phyloP scores from a whole-genome alignment of 2,797 vertebrate genomes.

The Telmatherina bonti region DNA sequence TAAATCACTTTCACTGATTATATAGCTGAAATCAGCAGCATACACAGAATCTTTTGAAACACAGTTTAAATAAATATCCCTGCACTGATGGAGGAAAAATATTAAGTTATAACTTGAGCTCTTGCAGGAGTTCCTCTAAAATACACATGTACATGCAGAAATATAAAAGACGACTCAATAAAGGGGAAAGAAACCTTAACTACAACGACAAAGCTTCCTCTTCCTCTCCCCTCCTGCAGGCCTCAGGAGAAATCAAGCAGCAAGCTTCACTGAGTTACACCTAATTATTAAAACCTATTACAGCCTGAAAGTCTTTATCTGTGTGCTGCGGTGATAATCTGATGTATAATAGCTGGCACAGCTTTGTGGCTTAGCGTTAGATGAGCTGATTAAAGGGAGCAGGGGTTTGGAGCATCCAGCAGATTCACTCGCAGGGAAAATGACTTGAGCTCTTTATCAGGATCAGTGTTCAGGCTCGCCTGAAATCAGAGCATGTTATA shows the following conservation, averaged over 20 bases:
- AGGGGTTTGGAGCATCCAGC: background rate
- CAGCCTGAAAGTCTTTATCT: slow-evolving; percentile 33
- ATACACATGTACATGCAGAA: too few species aligned
- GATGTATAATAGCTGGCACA: slow-evolving; percentile 27
- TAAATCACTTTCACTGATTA: too few species aligned
- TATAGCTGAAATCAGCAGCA: too few species aligned
- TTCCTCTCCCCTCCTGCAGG: too few species aligned
- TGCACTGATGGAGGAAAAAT: too few species aligned
- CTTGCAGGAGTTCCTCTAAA: too few species aligned
- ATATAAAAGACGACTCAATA: too few species aligned
- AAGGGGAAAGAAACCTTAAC: too few species aligned
- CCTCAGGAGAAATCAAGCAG: slow-evolving; percentile 19
- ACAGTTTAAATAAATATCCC: too few species aligned
- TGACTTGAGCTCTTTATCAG: slow-evolving; percentile 1
- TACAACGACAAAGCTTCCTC: too few species aligned
- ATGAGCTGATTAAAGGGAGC: slow-evolving; percentile 34
- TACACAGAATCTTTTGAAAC: too few species aligned
- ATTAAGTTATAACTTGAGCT: too few species aligned
- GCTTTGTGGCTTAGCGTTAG: slow-evolving; percentile 16
- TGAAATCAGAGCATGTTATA: slow-evolving; percentile 19
- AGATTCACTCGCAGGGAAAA: slow-evolving; percentile 20
- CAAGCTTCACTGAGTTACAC: slow-evolving; percentile 22
- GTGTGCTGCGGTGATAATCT: slow-evolving; percentile 34
- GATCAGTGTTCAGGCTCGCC: background rate
- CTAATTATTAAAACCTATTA: slow-evolving; percentile 45